A percentile compares a stretch with the other conserved stretches of the same genome.
Evolutionary conservation across 1,140 invertebrate genomes (phyloP).

Genomic region (Helicoverpa zea): DNA sequence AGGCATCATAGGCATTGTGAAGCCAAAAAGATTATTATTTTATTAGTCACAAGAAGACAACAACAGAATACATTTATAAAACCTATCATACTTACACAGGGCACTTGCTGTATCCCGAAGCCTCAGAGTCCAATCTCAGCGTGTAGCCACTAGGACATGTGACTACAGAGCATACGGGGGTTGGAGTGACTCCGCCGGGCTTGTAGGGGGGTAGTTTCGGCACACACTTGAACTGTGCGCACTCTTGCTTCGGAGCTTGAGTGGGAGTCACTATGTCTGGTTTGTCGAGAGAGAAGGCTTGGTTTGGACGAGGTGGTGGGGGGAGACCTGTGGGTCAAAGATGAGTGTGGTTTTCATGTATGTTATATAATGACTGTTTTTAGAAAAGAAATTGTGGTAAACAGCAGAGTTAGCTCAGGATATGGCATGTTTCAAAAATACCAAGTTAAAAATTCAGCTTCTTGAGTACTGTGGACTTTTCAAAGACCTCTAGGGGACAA

Average conservation of each 20-base stretch:
- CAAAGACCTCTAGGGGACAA: too few relatives aligned
- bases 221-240: slow-evolving; percentile 87
- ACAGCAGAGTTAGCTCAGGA: too few relatives aligned
- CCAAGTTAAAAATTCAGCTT: too few relatives aligned
- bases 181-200: slow-evolving; percentile 58
- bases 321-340: slow-evolving; percentile 30
- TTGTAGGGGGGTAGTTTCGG: slow-evolving; percentile 73
- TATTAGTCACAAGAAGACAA: too few relatives aligned
- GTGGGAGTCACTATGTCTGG: slow-evolving; percentile 54
- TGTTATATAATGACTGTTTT: background rate
- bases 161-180: slow-evolving; percentile 85
- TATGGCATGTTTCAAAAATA: too few relatives aligned
- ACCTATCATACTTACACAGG: slow-evolving; percentile 80
- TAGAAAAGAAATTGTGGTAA: background rate
- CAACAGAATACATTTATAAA: too few relatives aligned
- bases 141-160: slow-evolving; percentile 88
- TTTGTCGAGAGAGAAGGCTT: slow-evolving; percentile 73
- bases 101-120: slow-evolving; percentile 70
- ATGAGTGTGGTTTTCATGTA: background rate
- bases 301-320: slow-evolving; percentile 60
- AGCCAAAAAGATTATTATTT: too few relatives aligned
- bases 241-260: slow-evolving; percentile 70
- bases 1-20: too few relatives aligned
- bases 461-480: too few relatives aligned
- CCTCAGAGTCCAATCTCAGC: slow-evolving; percentile 77